Base-by-base conservation (phyloP, 2,888 invertebrate species). In the Molanna angustata region DNA sequence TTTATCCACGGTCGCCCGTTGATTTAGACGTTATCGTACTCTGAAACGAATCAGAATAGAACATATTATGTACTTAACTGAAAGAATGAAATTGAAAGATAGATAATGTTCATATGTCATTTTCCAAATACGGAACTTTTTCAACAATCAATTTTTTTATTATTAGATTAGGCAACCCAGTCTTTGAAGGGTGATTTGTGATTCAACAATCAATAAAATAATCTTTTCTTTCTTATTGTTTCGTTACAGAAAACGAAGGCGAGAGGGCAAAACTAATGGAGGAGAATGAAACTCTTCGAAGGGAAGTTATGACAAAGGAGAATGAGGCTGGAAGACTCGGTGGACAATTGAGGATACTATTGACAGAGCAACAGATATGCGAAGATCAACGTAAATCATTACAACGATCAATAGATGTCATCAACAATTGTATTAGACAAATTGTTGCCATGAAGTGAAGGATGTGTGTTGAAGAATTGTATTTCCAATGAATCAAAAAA, bases 241-340 rank as follows among this genome's bases (percentile, higher is more conserved):
- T 39, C 13, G 49, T 74, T 73, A 9, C 71, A 82, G 82, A 69
- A 39, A 72, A 79, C 32, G 73, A 71, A 59, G 68, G 65, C 53
- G 80, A 80, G 63, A 69, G 74, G 52, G 61, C 63, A 1, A 70
- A 73, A 1, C 65, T 80, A 6, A 72, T 72, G 48, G 71, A 71
- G 0, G 72, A 74, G 52, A 76, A 75, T 66, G 73, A 73, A 1
- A 55, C 64, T 0, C 67, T 80, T 32, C 70, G 75, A n/a, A 76
- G 78, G 17, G 76, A 76, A 49, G 69, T 75, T 20, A 72, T 74
- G 17, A 71, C 73, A 61, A 71, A 74, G 47, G 79, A 79, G 11
- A 69, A 72, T 14, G 67, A 72, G 17, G 73, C 79, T 11, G 73
- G 72, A 0, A 63, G 69, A 1, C 72, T 73, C 52, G 68, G 72